Evolutionary conservation across 64 coral and sea anemone species (phyloP).

Genomic region (Porites australiensis): DNA sequence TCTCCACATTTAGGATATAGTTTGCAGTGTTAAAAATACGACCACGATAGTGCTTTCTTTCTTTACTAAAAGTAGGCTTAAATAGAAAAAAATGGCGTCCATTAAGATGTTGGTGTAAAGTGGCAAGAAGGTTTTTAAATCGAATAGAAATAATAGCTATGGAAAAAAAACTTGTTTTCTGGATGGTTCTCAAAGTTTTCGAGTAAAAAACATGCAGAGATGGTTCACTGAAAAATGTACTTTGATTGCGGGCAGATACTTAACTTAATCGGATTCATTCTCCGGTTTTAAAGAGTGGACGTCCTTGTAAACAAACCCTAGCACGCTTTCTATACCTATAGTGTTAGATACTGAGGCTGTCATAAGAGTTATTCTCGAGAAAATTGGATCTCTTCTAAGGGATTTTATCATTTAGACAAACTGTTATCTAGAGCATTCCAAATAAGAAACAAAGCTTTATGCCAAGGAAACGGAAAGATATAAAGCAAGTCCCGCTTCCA

Average conservation of each 20-base stretch:
- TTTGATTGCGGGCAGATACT: conserved; percentile 36
- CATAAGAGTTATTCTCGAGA: conserved; percentile 6
- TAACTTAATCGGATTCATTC: conserved; percentile 38
- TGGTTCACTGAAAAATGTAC: conserved; percentile 4
- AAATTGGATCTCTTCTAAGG: not conserved
- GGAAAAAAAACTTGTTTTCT: not conserved
- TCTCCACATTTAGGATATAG: not conserved
- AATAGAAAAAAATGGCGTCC: not conserved
- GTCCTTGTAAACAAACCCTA: conserved; percentile 47
- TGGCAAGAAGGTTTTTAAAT: too few species aligned
- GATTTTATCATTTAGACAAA: conserved; percentile 7
- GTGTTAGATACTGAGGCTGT: not conserved
- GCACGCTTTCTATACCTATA: not conserved
- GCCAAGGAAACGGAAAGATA: not conserved
- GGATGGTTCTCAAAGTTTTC: not conserved
- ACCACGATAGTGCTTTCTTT: not conserved
- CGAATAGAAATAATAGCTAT: not conserved
- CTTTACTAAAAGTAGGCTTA: not conserved
- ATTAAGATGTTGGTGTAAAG: too few species aligned
- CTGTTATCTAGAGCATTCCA: not conserved
- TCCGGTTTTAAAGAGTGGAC: conserved; percentile 23
- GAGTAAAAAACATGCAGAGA: conserved; percentile 5
- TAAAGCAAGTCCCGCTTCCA: not conserved
- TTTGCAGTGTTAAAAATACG: not conserved
- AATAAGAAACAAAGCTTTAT: not conserved